Conservation (phyloP, 2,113 vertebrate genomes). For the Clinocottus analis region DNA sequence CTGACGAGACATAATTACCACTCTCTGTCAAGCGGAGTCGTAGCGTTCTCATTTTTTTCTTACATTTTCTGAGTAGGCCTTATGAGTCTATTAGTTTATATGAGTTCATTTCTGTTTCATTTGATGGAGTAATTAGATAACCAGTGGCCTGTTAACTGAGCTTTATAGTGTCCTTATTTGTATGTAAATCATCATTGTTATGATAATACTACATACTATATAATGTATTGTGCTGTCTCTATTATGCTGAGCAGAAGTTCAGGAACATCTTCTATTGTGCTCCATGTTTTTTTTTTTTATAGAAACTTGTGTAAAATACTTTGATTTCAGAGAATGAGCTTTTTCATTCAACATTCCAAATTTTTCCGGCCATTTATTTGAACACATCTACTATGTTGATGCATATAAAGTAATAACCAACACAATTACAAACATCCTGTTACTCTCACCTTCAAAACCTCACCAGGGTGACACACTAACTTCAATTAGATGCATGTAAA, state of each 20-base stretch:
- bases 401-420: too few species aligned
- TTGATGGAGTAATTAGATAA: constrained; percentile 67
- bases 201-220: constrained; percentile 53
- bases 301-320: constrained; percentile 2
- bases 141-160: constrained; percentile 55
- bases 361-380: neutral
- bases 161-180: constrained; percentile 65
- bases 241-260: constrained; percentile 29
- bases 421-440: too few species aligned
- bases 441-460: neutral
- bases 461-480: neutral
- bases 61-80: constrained; percentile 27
- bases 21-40: constrained; percentile 1
- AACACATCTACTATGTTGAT: neutral
- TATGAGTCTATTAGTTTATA: neutral
- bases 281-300: constrained; percentile 6
- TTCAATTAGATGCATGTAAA: neutral
- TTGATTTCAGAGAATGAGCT: neutral
- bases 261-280: constrained; percentile 4
- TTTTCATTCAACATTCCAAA: neutral
- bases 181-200: constrained; percentile 68
- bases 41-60: neutral
- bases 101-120: constrained; percentile 44
- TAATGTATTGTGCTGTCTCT: constrained; percentile 41
- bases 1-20: neutral